Conservation (phyloP, 2,113 vertebrate species). For the Larimichthys polyactis region DNA sequence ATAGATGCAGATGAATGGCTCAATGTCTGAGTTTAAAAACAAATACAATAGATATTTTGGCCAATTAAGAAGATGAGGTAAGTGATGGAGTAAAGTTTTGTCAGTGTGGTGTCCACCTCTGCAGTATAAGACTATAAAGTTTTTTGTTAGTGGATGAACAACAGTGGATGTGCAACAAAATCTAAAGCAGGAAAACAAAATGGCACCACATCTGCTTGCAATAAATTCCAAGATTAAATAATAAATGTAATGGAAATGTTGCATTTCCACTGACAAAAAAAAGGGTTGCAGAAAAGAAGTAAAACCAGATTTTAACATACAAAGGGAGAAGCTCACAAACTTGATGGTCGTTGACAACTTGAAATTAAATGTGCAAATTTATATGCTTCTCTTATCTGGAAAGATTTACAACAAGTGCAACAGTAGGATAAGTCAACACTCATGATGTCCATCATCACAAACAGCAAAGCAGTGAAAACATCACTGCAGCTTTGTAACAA, state of each 20-base stretch:
- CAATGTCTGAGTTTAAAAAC: not conserved
- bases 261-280: not conserved
- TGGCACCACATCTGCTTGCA: conserved; percentile 19
- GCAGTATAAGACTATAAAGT: not conserved
- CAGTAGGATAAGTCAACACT: conserved; percentile 33
- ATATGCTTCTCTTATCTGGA: conserved; percentile 9
- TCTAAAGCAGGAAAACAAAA: conserved; percentile 1
- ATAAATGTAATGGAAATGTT: conserved; percentile 7
- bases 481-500: conserved; percentile 20
- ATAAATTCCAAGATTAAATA: conserved; percentile 16
- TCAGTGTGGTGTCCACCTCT: not conserved
- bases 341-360: not conserved
- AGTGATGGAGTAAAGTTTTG: not conserved
- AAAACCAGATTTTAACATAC: not conserved
- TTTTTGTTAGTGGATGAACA: conserved; percentile 6
- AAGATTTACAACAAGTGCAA: conserved; percentile 48
- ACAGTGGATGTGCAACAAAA: not conserved
- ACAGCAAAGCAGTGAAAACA: conserved; percentile 46
- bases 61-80: not conserved
- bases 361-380: conserved; percentile 23
- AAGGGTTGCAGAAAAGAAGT: not conserved
- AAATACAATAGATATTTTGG: not conserved
- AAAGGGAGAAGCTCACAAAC: conserved; percentile 15
- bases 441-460: conserved; percentile 31
- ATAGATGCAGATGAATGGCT: not conserved